Evolutionary conservation across 2,888 invertebrate species (phyloP).

Genomic region (Coleophora flavipennella): DNA sequence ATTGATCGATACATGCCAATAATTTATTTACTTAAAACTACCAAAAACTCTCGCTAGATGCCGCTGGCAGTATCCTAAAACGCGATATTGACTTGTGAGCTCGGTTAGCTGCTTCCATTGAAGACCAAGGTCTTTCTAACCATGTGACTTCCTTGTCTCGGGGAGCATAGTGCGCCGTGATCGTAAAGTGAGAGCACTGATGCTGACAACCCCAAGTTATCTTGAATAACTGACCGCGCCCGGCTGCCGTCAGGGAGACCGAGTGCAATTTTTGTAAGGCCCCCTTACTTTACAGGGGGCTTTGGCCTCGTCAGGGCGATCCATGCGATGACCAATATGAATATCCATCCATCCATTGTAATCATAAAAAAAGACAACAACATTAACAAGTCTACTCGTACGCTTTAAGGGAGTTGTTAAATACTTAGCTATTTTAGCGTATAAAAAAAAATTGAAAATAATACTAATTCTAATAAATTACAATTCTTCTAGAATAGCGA

Average conservation of each 20-base stretch:
- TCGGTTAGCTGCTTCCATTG: slow-evolving; percentile 7
- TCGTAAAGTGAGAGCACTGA: slow-evolving; percentile 88
- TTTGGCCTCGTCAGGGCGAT: slow-evolving; percentile 14
- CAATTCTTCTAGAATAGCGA: no score
- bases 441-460: no score
- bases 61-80: slow-evolving; percentile 30
- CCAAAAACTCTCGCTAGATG: slow-evolving; percentile 35
- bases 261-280: slow-evolving; percentile 86
- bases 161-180: slow-evolving; percentile 91
- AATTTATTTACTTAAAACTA: background rate
- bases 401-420: no score
- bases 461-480: no score
- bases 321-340: no score
- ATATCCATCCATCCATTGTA: no score
- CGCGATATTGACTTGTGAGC: slow-evolving; percentile 29
- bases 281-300: slow-evolving; percentile 78
- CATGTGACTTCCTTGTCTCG: slow-evolving; percentile 81
- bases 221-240: slow-evolving; percentile 68
- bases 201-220: slow-evolving; percentile 80
- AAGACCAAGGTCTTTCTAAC: rapidly evolving
- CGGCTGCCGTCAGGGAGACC: slow-evolving; percentile 58
- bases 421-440: no score
- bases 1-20: no score
- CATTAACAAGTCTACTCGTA: no score
- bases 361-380: no score